Base-by-base conservation (phyloP, 64 coral and sea anemone species). In the Montipora foliosa region DNA sequence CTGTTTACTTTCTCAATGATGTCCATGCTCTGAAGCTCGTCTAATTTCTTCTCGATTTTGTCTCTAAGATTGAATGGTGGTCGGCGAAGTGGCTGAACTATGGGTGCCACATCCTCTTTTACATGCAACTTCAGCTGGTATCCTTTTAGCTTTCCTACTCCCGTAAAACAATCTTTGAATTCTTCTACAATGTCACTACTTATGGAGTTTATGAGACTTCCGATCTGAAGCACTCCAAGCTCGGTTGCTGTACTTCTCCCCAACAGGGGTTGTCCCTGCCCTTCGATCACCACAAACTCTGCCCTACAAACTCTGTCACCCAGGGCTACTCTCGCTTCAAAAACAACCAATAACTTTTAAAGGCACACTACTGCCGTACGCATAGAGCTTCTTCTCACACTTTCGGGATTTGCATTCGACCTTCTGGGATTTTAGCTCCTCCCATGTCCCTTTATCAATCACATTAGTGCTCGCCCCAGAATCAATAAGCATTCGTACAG, bases 101-200 rank as follows among this genome's bases (percentile, higher is more conserved):
- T 25, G 25, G 25, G 25, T 25, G 25, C 25, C 25, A 76, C 58
- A 64, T 94, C 66, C 3, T 44, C 15, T 25, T 94, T 79, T 52
- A 88, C 75, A 51, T 90, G 93, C 58, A 89, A 70, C 45, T 89
- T 25, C 25, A 25, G 25, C 25, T 25, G 87, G 47, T 94, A 89
- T 25, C 74, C 59, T 62, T 90, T 90, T 49, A 90, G 24, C 44
- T 90, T 79, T 45, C 52, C 74, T 44, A 79, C 50, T 19, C 88
- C 88, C 48, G 55, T 8, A 64, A 79, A 62, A 58, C 24, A 47
- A 48, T 29, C 25, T 79, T 90, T 79, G 19, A 64, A 70, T 73
- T 70, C 17, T 80, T 57, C 77, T 17, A 52, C 19, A n/a, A n/a
- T 50, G 3, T 79, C 17, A 79, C 77, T 79, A 15, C 51, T 80